Base-by-base conservation (phyloP, 2,113 vertebrate genomes). In the Ceratotherium simum region DNA sequence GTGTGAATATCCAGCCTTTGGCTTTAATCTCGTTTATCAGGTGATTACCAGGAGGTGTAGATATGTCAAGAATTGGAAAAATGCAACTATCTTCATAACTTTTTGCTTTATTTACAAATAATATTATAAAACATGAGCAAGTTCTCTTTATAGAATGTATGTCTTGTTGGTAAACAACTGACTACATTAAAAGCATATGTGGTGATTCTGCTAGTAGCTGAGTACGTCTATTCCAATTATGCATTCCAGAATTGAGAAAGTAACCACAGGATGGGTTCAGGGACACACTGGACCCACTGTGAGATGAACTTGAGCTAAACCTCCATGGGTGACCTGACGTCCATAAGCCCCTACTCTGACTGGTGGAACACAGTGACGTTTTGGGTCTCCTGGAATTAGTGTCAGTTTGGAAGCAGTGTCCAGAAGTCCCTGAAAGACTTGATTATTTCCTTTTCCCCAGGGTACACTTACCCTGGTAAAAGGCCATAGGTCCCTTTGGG, bases 91-190 rank as follows among this genome's bases (percentile, higher is more conserved):
- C 62, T 85, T 65, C 80, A 39, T 31, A 90, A 67, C 3, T 13
- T 54, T 69, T 90, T 60, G 36, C 81, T 87, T 95, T 42, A 51
- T 33, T 87, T 86, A 87, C 39, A 96, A 73, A 69, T 80, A 51
- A 73, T 90, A 33, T 23, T 70, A 48, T 62, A 67, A 93, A 93
- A 56, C 23, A 48, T 3, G 12, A 91, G 20, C 14, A 29, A 54
- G 29, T 21, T 64, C 25, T 91, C 51, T 70, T 73, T 75, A 56
- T 10, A 85, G 31, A 86, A 73, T 36, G 36, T 36, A 8, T 51
- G 58, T 85, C 27, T 85, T 79, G 2, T n/a, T 56, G 5, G 56
- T 89, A 33, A 89, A 36, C 3, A 76, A 9, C 31, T 2, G 1
- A 69, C 3, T 75, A 8, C 31, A 42, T 14, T 78, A 78, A 79